Conservation (phyloP, 2,888 invertebrate species). For the Dichetophora obliterata region DNA sequence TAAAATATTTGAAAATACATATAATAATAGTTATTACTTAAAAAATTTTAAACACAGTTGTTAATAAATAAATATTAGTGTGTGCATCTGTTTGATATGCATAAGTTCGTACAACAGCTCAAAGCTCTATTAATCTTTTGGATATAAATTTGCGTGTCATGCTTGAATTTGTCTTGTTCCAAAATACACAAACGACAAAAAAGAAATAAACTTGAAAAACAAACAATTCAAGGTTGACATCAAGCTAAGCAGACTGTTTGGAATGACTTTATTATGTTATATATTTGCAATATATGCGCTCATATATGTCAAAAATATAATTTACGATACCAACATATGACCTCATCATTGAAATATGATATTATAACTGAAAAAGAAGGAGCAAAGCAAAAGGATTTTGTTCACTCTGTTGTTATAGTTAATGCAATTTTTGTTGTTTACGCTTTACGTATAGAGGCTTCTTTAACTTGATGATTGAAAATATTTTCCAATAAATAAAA, state of each 20-base stretch:
- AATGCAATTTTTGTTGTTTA: no score
- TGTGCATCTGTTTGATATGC: no score
- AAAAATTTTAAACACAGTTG: no score
- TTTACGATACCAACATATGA: slow-evolving; percentile 1
- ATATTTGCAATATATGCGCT: not conserved
- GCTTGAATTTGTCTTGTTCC: not conserved
- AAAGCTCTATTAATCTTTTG: not conserved
- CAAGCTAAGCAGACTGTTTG: not conserved
- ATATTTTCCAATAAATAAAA: no score
- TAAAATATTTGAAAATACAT: no score
- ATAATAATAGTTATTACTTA: no score
- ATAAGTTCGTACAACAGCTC: not conserved
- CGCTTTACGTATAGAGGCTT: no score
- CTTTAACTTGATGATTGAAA: no score
- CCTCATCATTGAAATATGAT: slow-evolving; percentile 10
- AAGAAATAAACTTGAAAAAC: not conserved
- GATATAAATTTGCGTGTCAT: not conserved
- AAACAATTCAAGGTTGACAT: slow-evolving; percentile 1
- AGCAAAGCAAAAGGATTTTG: not conserved
- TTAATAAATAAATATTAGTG: no score
- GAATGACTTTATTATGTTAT: not conserved
- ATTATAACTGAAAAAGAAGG: not conserved
- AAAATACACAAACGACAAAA: not conserved
- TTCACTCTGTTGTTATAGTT: not conserved
- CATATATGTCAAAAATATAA: not conserved